Evolutionary conservation across 2,888 invertebrate genomes (phyloP).

Genomic region (Dynastes maya): DNA sequence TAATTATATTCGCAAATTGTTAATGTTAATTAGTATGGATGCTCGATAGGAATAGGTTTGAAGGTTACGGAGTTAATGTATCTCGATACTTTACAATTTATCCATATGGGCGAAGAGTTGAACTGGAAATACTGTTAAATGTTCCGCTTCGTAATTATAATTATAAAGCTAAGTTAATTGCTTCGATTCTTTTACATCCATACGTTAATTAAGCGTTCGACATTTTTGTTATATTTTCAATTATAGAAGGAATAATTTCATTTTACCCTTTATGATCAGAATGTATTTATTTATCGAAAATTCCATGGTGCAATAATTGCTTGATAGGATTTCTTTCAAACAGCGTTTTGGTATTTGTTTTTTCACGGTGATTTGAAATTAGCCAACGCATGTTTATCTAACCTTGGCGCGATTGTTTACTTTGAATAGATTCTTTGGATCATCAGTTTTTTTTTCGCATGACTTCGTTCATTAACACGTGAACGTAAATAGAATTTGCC

Average conservation of each 20-base stretch:
- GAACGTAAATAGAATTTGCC: neutral
- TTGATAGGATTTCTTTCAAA: no score
- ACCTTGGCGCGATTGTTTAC: neutral
- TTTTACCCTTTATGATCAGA: neutral
- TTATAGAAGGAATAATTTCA: neutral
- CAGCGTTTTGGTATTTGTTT: no score
- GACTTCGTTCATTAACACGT: neutral
- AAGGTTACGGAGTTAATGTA: neutral
- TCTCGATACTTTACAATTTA: neutral
- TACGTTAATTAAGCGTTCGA: neutral
- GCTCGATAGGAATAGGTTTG: neutral
- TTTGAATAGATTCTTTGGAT: neutral
- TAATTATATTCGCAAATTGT: neutral
- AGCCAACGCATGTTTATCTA: no score
- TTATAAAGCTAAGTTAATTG: neutral
- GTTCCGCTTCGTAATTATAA: slow-evolving; percentile 26
- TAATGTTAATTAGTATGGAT: neutral
- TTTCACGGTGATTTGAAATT: no score
- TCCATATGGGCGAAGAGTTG: neutral
- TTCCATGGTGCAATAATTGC: no score
- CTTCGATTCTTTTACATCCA: neutral
- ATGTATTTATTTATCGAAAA: no score
- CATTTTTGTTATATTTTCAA: neutral
- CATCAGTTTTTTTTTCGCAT: neutral
- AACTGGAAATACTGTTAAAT: slow-evolving; percentile 31